phyloP scores from a whole-genome alignment of 2,113 vertebrate genomes.

The Mixornis gularis region DNA sequence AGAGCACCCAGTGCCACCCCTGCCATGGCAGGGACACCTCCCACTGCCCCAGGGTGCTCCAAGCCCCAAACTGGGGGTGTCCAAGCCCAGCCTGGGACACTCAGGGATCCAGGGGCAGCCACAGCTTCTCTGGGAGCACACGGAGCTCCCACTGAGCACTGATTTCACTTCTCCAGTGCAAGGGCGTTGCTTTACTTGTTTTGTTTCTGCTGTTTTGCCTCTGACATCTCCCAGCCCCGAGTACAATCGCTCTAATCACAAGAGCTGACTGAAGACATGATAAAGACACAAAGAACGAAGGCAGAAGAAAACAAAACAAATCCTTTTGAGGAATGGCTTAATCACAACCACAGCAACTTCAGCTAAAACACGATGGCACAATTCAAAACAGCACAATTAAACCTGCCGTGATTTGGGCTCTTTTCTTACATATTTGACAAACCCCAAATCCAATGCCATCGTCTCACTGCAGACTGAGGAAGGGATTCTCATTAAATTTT shows the following conservation, averaged over 20 bases:
- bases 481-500: neutral
- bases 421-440: neutral
- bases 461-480: neutral
- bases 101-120: neutral
- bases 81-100: neutral
- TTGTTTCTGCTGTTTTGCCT: neutral
- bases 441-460: neutral
- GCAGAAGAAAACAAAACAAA: neutral
- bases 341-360: neutral
- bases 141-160: neutral
- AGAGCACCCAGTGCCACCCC: fast-evolving
- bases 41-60: fast-evolving
- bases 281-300: neutral
- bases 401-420: neutral
- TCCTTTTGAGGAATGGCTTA: conserved; percentile 28
- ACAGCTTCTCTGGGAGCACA: fast-evolving
- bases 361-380: neutral
- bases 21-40: neutral
- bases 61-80: neutral
- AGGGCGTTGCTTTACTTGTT: neutral
- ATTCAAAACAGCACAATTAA: neutral
- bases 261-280: neutral
- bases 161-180: neutral
- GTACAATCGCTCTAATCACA: neutral
- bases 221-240: neutral